Base-by-base conservation (phyloP, 2,888 invertebrate species). In the Scaptomyza polygonia region DNA sequence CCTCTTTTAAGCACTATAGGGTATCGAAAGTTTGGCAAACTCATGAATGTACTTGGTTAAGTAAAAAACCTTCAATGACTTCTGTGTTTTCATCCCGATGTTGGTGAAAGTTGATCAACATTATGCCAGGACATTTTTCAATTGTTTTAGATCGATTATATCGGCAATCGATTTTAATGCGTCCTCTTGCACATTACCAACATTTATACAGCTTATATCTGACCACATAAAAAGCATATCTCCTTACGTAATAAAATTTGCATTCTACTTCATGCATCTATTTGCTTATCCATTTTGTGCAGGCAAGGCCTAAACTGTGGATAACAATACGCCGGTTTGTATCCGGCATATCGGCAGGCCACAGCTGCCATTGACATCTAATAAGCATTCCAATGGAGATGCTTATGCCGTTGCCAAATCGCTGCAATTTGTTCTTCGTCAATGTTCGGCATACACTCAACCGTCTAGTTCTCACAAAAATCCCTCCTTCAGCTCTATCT, bases 401-500 rank as follows among this genome's bases (percentile, higher is more conserved):
- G 18, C 16, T 42, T n/a, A 2, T 39, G 14, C 11, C 48, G 39
- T 27, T 72, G 18, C 25, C 44, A 16, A 51, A 44, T 34, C 12
- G 12, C 25, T 47, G 57, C 67, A 52, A 47, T 36, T 42, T 42
- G 68, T 25, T 64, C 57, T 29, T 59, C 54, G 42, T 53, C 68
- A 73, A 73, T 73, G 64, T 68, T 73, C 65, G 54, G 43, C 58
- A 25, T 14, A 8, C 40, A 32, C 57, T 40, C 57, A 47, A 12
- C 45, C 40, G 58, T 39, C 42, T 45, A 29, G 34, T 27, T 57
- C 30, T 14, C 40, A 61, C 40, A 25, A 25, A 48, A 32, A 12
- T 5, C 5, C 25, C 39, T n/a, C 27, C 16, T 30, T 14, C 29
- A 25, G n/a, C 25, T 21, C 3, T 14, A 44, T 11, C 7, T 14